A percentile compares a stretch with the other conserved stretches of the same genome.
These are phyloP conservation scores for Muntiacus muntjak DNA, from an alignment of 2,113 vertebrate genomes.

Conservation along the genomic window DNA sequence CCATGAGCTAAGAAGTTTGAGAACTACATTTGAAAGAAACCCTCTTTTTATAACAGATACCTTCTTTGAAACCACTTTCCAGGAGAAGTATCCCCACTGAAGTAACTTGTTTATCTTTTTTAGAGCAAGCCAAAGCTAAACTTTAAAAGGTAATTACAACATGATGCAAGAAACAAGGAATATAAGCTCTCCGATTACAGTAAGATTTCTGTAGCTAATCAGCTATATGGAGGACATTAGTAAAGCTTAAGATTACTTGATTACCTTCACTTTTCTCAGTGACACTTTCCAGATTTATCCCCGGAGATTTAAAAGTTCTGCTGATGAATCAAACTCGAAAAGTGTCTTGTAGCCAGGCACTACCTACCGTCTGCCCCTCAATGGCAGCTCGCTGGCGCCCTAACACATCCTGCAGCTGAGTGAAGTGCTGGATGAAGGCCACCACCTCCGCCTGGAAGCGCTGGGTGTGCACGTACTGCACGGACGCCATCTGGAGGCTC, in stretches of 20 bases:
- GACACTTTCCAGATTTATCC: neutral
- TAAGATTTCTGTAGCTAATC: neutral
- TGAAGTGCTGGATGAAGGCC: conserved; percentile 96
- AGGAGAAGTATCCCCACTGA: neutral
- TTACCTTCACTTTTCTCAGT: neutral
- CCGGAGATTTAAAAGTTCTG: neutral
- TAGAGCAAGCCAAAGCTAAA: conserved; percentile 3
- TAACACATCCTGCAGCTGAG: conserved; percentile 95
- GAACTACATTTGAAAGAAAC: neutral
- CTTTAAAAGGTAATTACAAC: neutral
- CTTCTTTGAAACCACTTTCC: neutral
- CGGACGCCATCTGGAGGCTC: conserved; percentile 92
- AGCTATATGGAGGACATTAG: neutral
- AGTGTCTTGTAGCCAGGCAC: neutral
- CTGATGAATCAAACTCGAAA: neutral
- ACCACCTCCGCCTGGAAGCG: conserved; percentile 97
- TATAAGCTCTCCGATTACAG: neutral
- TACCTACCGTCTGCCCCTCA: conserved; percentile 93
- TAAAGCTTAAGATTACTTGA: neutral
- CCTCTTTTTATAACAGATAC: neutral
- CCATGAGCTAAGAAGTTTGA: neutral
- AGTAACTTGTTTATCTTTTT: neutral
- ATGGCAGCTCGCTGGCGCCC: conserved; percentile 94
- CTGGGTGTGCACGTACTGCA: conserved; percentile 97
- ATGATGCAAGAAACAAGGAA: neutral